Evolutionary conservation across 2,888 invertebrate species (phyloP).

Genomic region (Drosophila anomelani): DNA sequence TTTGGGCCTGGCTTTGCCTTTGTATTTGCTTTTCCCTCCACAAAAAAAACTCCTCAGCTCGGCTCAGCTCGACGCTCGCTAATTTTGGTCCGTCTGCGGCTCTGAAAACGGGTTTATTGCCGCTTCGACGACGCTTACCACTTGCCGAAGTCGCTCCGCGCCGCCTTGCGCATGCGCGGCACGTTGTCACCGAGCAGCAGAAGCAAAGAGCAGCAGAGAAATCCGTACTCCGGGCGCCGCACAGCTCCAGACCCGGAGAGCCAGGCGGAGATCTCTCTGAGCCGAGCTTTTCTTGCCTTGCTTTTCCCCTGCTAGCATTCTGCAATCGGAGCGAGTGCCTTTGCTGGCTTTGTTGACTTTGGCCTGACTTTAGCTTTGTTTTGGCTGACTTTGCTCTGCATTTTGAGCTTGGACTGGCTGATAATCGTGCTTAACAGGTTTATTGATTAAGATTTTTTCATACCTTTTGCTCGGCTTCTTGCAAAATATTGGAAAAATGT

Average conservation of each 20-base stretch:
- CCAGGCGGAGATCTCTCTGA: constrained; percentile 13
- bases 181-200: constrained; percentile 25
- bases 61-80: constrained; percentile 55
- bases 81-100: constrained; percentile 67
- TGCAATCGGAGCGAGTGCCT: constrained; percentile 56
- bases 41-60: constrained; percentile 60
- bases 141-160: constrained; percentile 16
- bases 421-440: constrained; percentile 66
- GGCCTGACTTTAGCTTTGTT: constrained; percentile 20
- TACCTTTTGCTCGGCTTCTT: constrained; percentile 45
- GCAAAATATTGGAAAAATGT: constrained; percentile 56
- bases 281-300: constrained; percentile 57
- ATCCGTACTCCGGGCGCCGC: not conserved
- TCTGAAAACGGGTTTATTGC: constrained; percentile 66
- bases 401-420: constrained; percentile 33
- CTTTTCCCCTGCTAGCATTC: constrained; percentile 61
- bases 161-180: constrained; percentile 67
- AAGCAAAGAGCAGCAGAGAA: constrained; percentile 1
- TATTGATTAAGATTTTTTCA: constrained; percentile 58
- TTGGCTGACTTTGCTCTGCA: constrained; percentile 25
- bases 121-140: constrained; percentile 59
- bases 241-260: constrained; percentile 13
- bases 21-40: constrained; percentile 47
- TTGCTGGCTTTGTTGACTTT: constrained; percentile 24
- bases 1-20: constrained; percentile 19